Conservation (phyloP, 2,113 vertebrate genomes). For the Brienomyrus brachyistius region DNA sequence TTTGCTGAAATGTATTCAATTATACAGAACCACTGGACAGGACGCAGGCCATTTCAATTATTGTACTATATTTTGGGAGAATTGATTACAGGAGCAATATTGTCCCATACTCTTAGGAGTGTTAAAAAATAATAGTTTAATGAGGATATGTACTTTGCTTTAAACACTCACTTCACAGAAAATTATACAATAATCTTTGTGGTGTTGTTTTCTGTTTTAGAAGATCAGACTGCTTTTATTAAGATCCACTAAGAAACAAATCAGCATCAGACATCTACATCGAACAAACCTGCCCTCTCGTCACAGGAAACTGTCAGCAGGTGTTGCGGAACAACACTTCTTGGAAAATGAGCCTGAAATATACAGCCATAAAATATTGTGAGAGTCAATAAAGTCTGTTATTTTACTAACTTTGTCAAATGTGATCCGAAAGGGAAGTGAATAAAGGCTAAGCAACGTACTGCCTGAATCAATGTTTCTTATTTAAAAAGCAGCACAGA, state of each 20-base stretch:
- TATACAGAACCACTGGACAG: background rate
- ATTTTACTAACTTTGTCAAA: background rate
- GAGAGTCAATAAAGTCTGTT: background rate
- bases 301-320: background rate
- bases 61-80: background rate
- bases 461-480: background rate
- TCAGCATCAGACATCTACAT: background rate
- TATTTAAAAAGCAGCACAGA: background rate
- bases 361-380: background rate
- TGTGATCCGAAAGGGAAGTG: background rate
- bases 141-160: background rate
- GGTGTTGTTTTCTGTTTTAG: background rate
- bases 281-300: background rate
- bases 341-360: background rate
- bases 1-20: background rate
- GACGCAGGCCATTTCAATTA: background rate
- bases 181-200: background rate
- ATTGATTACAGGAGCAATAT: background rate
- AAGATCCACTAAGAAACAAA: background rate
- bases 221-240: background rate
- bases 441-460: background rate
- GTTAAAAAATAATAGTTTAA: background rate
- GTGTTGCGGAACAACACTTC: background rate
- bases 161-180: background rate
- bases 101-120: background rate